phyloP scores from a whole-genome alignment of 2,797 vertebrate genomes.

The Trachurus trachurus region DNA sequence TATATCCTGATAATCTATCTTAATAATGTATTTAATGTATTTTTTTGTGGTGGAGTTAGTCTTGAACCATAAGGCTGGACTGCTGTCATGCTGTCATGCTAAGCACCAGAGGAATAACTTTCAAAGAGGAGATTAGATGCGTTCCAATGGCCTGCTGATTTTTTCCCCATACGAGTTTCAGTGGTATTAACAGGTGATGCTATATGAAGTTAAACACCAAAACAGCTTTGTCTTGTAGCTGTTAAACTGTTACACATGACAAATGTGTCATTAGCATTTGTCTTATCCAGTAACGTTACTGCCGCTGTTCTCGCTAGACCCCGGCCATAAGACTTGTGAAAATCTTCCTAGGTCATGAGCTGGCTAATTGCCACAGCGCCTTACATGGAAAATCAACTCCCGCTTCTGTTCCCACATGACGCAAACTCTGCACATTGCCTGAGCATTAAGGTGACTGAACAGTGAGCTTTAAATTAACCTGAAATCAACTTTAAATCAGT shows the following conservation, averaged over 20 bases:
- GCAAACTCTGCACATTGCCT: neutral
- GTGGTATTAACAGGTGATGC: neutral
- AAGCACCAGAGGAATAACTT: neutral
- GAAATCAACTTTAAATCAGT: constrained; percentile 1
- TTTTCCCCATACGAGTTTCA: neutral
- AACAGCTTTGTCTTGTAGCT: neutral
- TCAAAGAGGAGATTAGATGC: neutral
- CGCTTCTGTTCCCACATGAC: constrained; percentile 19
- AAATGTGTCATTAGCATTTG: neutral
- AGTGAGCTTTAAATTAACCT: constrained; percentile 25
- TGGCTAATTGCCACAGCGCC: constrained; percentile 24
- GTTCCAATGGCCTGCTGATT: neutral
- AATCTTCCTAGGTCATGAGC: neutral
- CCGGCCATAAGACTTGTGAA: neutral
- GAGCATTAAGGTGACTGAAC: neutral
- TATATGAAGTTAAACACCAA: neutral
- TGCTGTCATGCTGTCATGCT: neutral
- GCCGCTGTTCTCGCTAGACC: neutral
- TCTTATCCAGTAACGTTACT: neutral
- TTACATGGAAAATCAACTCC: constrained; percentile 14
- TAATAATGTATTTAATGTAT: neutral
- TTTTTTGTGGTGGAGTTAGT: neutral
- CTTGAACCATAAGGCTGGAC: neutral
- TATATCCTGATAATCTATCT: neutral
- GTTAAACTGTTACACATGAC: neutral